Evolutionary conservation across 23 tunicate species (phyloP).

Genomic region (Aplidium turbinatum): DNA sequence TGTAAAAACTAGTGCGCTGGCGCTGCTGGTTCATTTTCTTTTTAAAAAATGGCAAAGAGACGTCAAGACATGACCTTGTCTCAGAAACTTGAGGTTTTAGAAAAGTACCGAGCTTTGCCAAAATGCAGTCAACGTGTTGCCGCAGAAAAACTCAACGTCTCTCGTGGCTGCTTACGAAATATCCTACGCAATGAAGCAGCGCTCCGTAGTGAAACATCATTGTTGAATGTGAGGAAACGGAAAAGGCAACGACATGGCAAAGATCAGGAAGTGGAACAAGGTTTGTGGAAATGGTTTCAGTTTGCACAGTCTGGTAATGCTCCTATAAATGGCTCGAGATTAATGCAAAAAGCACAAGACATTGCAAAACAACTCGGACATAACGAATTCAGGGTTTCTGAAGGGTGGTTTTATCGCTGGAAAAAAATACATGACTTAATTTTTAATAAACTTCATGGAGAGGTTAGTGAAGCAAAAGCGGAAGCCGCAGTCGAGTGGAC

Average conservation of each 20-base stretch:
- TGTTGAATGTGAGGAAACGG: neutral
- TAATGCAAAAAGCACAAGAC: slow-evolving; percentile 34
- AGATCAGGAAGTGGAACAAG: slow-evolving; percentile 3
- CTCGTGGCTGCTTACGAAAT: neutral
- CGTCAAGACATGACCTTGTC: neutral
- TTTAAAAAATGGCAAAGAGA: neutral
- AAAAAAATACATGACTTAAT: slow-evolving; percentile 21
- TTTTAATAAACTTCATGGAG: slow-evolving; percentile 17
- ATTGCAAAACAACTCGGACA: slow-evolving; percentile 32
- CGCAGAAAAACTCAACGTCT: neutral
- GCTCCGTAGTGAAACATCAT: neutral
- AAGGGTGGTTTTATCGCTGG: slow-evolving; percentile 39
- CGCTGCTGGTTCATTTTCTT: neutral
- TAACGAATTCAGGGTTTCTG: slow-evolving; percentile 23
- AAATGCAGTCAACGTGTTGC: neutral
- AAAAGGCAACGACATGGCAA: neutral
- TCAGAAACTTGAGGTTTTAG: neutral
- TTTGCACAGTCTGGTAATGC: slow-evolving; percentile 5
- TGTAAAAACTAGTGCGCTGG: too few relatives aligned
- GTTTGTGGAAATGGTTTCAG: neutral
- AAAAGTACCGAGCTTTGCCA: neutral
- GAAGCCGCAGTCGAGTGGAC: slow-evolving; percentile 29
- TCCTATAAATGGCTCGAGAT: slow-evolving; percentile 18
- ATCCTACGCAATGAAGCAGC: neutral
- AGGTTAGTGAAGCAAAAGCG: slow-evolving; percentile 22